Base-by-base conservation (phyloP, 1,140 invertebrate species). In the Temnothorax longispinosus region DNA sequence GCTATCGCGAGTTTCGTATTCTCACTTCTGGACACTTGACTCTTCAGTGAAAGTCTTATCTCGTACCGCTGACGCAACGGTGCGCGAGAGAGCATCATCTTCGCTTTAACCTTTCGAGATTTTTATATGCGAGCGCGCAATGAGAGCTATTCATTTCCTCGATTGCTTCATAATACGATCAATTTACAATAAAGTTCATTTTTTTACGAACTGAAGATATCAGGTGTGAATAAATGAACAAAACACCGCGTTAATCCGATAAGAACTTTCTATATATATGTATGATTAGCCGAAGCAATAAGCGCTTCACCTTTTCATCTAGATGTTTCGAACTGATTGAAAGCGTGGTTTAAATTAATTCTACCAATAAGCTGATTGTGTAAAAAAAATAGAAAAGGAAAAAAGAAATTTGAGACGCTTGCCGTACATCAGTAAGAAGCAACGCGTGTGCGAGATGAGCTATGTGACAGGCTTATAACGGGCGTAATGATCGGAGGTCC, bases 31-130 rank as follows among this genome's bases (percentile, higher is more conserved):
- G 35, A 62, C 44, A 47, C 56, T 44, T 44, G 74, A 54, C 64
- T 67, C 58, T 65, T 47, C 88, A 91, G 93, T 94, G 92, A 94
- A 94, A 94, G 94, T 93, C 88, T 92, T 91, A 91, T 92, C 69
- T 92, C 60, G 58, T 27, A 62, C 32, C 50, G 44, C 64, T 94
- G 92, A 94, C 86, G 93, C 92, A 94, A 94, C 90, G 15, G 32
- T 64, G 65, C 58, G 54, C 60, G 65, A 80, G 74, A 71, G 85
- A 88, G 87, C 90, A 91, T 92, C 91, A 85, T 92, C 87, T 91
- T 93, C 89, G 88, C 47, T 88, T 69, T 93, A 92, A 93, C 92
- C 92, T 94, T 94, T 93, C 89, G 67, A 84, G 76, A 78, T 44
- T 32, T 74, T 60, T 21, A 74, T 58, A 27, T 1, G n/a, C 18